Evolutionary conservation across 2,888 invertebrate species (phyloP).

Genomic region (Tenodera sinensis): DNA sequence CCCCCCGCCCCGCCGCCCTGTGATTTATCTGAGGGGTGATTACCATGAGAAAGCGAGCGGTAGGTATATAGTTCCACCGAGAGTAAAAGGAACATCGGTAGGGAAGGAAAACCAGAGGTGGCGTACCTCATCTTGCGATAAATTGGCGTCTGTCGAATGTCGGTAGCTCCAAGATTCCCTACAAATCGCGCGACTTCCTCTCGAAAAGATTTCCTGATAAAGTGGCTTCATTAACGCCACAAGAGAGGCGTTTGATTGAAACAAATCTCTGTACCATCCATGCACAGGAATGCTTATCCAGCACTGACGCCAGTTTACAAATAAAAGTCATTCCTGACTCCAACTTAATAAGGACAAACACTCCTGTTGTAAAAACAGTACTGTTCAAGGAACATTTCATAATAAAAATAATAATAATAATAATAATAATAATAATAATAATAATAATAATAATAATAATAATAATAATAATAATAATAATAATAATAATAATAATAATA

Average conservation of each 20-base stretch:
- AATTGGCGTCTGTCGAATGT: background rate
- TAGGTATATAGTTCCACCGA: background rate
- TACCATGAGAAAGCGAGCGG: slow-evolving; percentile 10
- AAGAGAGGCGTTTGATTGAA: background rate
- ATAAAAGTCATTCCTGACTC: too few species aligned
- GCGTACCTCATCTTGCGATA: background rate
- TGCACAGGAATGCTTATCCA: too few species aligned
- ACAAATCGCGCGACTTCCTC: background rate
- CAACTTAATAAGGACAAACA: too few species aligned
- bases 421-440: too few species aligned
- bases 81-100: background rate
- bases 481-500: too few species aligned
- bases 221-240: background rate
- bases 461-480: too few species aligned
- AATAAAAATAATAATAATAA: too few species aligned
- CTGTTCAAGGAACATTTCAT: too few species aligned
- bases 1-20: too few species aligned
- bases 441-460: too few species aligned
- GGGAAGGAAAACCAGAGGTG: background rate
- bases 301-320: too few species aligned
- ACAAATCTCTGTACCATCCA: background rate
- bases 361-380: too few species aligned
- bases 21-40: slow-evolving; percentile 17
- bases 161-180: background rate
- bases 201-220: background rate